Conservation (phyloP, 2,113 vertebrate species). For the Bos indicus region DNA sequence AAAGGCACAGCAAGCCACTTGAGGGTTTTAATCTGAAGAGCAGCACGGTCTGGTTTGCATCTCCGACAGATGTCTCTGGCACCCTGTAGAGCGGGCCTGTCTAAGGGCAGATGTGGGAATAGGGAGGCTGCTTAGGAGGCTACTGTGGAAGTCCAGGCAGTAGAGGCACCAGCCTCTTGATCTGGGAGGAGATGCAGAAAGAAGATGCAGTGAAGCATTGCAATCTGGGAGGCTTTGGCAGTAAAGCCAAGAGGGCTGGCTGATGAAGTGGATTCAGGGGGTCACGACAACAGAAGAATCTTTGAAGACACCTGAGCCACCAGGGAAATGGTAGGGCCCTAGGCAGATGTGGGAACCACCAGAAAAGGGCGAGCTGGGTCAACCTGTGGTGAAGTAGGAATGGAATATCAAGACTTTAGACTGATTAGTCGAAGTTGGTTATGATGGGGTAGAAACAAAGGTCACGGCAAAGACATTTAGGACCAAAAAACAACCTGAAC, state of each 20-base stretch:
- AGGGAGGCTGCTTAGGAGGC: background rate
- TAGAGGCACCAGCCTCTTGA: background rate
- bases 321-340: background rate
- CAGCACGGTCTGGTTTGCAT: background rate
- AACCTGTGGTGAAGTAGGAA: accelerated
- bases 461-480: background rate
- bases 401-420: background rate
- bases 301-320: background rate
- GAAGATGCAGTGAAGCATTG: accelerated
- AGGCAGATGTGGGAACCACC: background rate
- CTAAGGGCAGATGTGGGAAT: background rate
- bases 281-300: background rate
- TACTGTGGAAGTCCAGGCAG: background rate
- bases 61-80: background rate
- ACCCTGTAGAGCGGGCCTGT: background rate
- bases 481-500: background rate
- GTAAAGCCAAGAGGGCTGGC: background rate
- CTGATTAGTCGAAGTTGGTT: background rate
- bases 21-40: background rate
- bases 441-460: background rate
- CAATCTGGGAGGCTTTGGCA: background rate
- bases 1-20: background rate
- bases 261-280: background rate
- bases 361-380: background rate
- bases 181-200: background rate